Conservation (phyloP, 2,113 vertebrate genomes). For the Chloebia gouldiae region DNA sequence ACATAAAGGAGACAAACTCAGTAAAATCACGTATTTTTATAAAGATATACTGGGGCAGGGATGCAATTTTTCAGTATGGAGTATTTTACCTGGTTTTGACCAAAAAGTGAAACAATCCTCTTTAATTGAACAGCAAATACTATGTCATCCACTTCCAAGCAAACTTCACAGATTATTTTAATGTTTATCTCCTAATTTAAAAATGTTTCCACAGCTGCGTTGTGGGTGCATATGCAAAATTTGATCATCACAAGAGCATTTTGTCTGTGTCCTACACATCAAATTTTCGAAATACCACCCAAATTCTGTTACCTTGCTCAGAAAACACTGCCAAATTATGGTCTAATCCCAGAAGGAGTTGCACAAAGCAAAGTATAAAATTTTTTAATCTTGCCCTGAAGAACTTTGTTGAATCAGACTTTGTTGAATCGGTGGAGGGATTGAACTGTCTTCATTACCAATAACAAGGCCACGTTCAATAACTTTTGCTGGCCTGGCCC, state of each 20-base stretch:
- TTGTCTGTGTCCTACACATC: slow-evolving; percentile 23
- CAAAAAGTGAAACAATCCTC: background rate
- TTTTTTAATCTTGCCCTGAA: background rate
- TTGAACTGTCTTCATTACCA: background rate
- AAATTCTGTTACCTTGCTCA: slow-evolving; percentile 4
- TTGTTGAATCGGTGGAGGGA: background rate
- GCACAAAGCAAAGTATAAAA: background rate
- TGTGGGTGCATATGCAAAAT: slow-evolving; percentile 29
- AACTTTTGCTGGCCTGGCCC: background rate
- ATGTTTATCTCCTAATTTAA: slow-evolving; percentile 31
- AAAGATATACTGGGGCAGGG: background rate
- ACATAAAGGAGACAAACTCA: background rate
- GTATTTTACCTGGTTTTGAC: background rate
- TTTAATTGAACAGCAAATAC: background rate
- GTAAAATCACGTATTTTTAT: background rate
- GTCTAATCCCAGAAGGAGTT: background rate
- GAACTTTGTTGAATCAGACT: background rate
- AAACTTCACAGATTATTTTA: slow-evolving; percentile 9
- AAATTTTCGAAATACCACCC: slow-evolving; percentile 15
- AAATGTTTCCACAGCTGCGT: slow-evolving; percentile 12
- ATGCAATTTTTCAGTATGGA: background rate
- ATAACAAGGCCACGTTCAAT: background rate
- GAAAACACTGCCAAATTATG: background rate
- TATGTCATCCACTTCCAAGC: background rate
- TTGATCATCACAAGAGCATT: background rate